phyloP scores from a whole-genome alignment of 53 echinoderm and acorn worm genomes.

The Zoroaster sp. region DNA sequence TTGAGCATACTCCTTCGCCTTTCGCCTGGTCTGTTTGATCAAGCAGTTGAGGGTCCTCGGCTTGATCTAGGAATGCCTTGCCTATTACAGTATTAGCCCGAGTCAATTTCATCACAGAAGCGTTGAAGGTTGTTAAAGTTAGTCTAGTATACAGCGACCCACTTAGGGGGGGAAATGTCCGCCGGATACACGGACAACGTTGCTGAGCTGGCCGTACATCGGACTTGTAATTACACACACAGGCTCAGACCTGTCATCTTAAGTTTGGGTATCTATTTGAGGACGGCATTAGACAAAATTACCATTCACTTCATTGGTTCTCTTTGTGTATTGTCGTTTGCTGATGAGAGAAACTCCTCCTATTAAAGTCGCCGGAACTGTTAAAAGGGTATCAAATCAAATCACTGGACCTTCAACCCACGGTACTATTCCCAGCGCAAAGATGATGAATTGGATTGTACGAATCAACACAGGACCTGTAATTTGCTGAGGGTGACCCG shows the following conservation, averaged over 20 bases:
- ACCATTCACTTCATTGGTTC: background rate
- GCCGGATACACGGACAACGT: constrained; percentile 9
- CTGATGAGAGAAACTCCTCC: background rate
- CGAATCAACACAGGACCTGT: background rate
- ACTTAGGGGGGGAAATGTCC: constrained; percentile 20
- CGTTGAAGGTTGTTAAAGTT: background rate
- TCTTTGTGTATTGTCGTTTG: background rate
- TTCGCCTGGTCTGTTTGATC: constrained; percentile 33
- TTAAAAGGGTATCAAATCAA: background rate
- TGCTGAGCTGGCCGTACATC: background rate
- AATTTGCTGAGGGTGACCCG: background rate
- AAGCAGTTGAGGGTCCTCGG: background rate
- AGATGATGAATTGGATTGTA: background rate
- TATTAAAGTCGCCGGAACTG: background rate
- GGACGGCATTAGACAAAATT: background rate
- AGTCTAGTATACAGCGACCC: background rate
- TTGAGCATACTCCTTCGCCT: constrained; percentile 32
- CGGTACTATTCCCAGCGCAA: background rate
- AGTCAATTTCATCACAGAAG: constrained; percentile 33
- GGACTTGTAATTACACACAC: constrained; percentile 38
- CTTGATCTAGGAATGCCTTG: constrained; percentile 42
- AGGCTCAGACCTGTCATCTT: constrained; percentile 44
- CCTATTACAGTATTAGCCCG: constrained; percentile 34
- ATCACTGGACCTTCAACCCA: background rate
- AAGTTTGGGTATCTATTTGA: background rate